phyloP scores from a whole-genome alignment of 2,888 invertebrate genomes.

The Eretmocerus hayati region DNA sequence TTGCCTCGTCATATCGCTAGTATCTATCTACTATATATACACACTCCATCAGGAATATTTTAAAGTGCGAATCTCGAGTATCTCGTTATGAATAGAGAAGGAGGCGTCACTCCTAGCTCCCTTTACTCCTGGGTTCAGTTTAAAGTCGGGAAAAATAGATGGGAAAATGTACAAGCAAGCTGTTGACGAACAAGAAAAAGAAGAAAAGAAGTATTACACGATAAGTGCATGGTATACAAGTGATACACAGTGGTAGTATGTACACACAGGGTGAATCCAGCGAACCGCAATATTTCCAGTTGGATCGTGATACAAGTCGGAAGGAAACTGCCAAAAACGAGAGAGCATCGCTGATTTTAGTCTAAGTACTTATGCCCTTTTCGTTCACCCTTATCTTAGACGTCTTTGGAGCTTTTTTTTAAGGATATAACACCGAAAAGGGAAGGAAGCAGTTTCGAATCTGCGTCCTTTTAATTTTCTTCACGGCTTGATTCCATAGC shows the following conservation, averaged over 20 bases:
- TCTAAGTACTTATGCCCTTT: slow-evolving; percentile 12
- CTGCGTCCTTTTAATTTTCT: slow-evolving; percentile 37
- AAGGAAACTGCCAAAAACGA: slow-evolving; percentile 23
- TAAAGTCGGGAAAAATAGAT: slow-evolving; percentile 4
- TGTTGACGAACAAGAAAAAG: slow-evolving; percentile 5
- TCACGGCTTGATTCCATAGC: slow-evolving; percentile 45
- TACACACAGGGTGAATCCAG: too few species aligned
- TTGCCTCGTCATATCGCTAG: too few species aligned
- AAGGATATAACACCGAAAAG: too few species aligned
- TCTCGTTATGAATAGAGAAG: slow-evolving; percentile 31
- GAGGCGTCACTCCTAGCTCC: too few species aligned
- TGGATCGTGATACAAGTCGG: slow-evolving; percentile 25
- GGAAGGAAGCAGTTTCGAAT: slow-evolving; percentile 11
- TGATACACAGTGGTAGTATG: not conserved
- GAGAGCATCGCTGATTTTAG: slow-evolving; percentile 15
- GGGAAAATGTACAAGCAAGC: slow-evolving; percentile 13
- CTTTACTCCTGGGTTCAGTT: too few species aligned
- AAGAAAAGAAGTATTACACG: slow-evolving; percentile 3
- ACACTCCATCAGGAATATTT: slow-evolving; percentile 22
- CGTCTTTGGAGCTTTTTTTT: too few species aligned
- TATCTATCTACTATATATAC: not conserved
- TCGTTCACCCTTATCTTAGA: slow-evolving; percentile 10
- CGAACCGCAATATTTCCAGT: slow-evolving; percentile 24
- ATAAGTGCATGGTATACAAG: not conserved
- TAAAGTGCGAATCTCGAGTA: slow-evolving; percentile 22